Percentiles rank a stretch among this genome's conserved stretches.
These are phyloP conservation scores for Chloroclysta siterata DNA, from an alignment of 2,888 invertebrate species.

Conservation along the genomic window DNA sequence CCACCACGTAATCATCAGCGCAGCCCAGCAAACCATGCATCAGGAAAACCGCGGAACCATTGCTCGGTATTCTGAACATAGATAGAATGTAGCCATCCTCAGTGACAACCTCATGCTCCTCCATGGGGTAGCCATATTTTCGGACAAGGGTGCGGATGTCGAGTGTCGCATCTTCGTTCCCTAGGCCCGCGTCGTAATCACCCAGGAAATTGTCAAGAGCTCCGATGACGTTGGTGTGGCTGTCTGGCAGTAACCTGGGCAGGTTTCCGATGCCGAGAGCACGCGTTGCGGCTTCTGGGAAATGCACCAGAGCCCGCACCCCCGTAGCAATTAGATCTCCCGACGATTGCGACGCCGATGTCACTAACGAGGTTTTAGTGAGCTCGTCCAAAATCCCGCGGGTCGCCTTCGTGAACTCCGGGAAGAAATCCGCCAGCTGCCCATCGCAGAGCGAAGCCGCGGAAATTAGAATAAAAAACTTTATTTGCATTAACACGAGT, in stretches of 20 bases:
- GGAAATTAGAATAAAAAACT: conserved; percentile 36
- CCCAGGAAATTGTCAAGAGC: conserved; percentile 46
- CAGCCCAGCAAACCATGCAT: conserved; percentile 71
- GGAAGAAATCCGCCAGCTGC: conserved; percentile 45
- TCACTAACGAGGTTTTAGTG: conserved; percentile 42
- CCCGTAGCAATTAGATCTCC: conserved; percentile 47
- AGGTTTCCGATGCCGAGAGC: conserved; percentile 41
- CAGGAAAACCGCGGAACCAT: conserved; percentile 61
- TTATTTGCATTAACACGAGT: conserved; percentile 46
- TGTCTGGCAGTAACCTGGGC: conserved; percentile 43
- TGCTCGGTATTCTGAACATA: conserved; percentile 61
- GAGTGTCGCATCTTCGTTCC: conserved; percentile 59
- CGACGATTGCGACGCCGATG: conserved; percentile 38
- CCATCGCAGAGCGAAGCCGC: conserved; percentile 36
- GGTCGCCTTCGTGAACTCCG: conserved; percentile 35
- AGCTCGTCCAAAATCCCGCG: conserved; percentile 39
- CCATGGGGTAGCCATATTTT: conserved; percentile 62
- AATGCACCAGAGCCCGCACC: conserved; percentile 40
- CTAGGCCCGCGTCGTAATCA: conserved; percentile 49
- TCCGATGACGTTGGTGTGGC: conserved; percentile 48
- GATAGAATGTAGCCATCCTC: conserved; percentile 63
- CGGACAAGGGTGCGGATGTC: conserved; percentile 50
- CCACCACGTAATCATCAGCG: conserved; percentile 65
- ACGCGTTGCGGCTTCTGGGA: conserved; percentile 49
- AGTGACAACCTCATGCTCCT: conserved; percentile 58